Evolutionary conservation across 2,888 invertebrate genomes (phyloP), one percentile per base, ranked within the genome.

Genomic region (Microchrysa polita): DNA sequence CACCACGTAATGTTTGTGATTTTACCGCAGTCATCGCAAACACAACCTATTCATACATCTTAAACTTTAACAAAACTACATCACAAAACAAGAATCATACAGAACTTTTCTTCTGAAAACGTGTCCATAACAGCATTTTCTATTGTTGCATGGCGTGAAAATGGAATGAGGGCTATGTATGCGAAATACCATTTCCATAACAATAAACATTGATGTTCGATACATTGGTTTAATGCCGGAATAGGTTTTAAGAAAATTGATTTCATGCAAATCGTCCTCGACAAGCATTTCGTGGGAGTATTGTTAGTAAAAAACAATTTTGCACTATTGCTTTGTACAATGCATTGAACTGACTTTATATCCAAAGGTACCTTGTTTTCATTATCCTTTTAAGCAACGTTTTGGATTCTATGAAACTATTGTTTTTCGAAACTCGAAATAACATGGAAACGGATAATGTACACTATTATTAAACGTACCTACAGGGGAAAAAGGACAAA

Each of bases 191-290:
- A 65, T 65, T 65, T 65, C 65, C 48, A 65, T 48, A 65, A 65
- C 48, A 65, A 65, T 48, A 48, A 65, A 65, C 27, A 48, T 48
- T 48, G 48, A 48, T 48, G 48, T 48, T 48, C 23, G 16, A 65
- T 61, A 42, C 61, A 20, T 48, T 12, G n/a, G 14, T 20, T 10
- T 48, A 65, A 48, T 22, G 34, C 22, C 65, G 65, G 48, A 44
- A 65, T 48, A 44, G 44, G 65, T 65, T 65, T 65, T 48, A 48
- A 34, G 22, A 65, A 65, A 48, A 65, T 65, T 48, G 65, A 65
- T 65, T 48, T 48, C 48, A 48, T 65, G 65, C 44, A 23, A 65
- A 65, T 65, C 44, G 44, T 14, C 22, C 12, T 7, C 48, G 4
- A 12, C 48, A 48, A 48, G 12, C 48, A 34, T 34, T 34, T 34